Conservation (phyloP, 2,888 invertebrate species). For the Orchestes rusci region DNA sequence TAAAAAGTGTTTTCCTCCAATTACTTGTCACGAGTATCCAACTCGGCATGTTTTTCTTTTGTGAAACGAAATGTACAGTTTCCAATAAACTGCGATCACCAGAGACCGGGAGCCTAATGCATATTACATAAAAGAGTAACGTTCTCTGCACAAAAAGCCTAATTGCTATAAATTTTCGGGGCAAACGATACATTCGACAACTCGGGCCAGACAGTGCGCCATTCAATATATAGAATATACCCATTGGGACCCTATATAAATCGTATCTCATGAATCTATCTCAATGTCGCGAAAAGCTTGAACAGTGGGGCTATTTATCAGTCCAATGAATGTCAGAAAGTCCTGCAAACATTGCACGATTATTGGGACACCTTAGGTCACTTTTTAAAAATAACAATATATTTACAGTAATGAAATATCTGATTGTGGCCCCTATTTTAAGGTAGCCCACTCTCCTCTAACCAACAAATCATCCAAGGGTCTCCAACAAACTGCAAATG, state of each 20-base stretch:
- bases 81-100: conserved; percentile 7
- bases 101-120: conserved; percentile 11
- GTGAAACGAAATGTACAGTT: too few species aligned
- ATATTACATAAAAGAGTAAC: conserved; percentile 18
- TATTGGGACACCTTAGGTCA: too few species aligned
- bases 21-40: too few species aligned
- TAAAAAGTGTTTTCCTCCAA: too few species aligned
- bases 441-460: too few species aligned
- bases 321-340: conserved; percentile 38
- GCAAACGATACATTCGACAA: conserved; percentile 25
- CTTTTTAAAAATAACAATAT: too few species aligned
- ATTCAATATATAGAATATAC: conserved; percentile 21
- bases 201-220: conserved; percentile 11
- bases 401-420: too few species aligned
- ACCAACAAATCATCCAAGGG: too few species aligned
- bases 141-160: conserved; percentile 15
- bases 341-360: conserved; percentile 25
- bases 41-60: too few species aligned
- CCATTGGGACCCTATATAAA: conserved; percentile 30
- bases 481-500: too few species aligned
- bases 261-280: conserved; percentile 40
- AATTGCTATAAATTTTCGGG: conserved; percentile 24
- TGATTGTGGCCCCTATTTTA: too few species aligned
- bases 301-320: conserved; percentile 38
- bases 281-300: conserved; percentile 35